phyloP scores from a whole-genome alignment of 2,113 vertebrate species.

The Tapirus terrestris region DNA sequence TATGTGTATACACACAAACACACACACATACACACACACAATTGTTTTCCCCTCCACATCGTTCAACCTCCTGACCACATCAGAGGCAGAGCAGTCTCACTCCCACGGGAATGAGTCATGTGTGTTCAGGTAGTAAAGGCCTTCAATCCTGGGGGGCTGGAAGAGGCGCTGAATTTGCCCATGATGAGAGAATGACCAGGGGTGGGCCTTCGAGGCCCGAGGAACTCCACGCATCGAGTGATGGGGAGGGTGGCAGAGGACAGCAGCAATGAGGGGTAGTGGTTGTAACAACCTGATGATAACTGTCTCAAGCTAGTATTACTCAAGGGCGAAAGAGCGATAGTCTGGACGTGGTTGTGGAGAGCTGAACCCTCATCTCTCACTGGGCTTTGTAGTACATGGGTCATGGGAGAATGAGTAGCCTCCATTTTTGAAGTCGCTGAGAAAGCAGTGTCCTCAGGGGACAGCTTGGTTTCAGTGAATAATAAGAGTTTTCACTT shows the following conservation, averaged over 20 bases:
- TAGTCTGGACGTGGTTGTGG: neutral
- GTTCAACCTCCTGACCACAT: neutral
- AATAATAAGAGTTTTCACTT: neutral
- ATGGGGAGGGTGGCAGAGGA: neutral
- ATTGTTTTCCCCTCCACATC: neutral
- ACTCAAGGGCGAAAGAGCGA: neutral
- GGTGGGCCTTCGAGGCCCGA: neutral
- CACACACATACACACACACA: neutral
- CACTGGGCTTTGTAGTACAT: neutral
- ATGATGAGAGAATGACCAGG: neutral
- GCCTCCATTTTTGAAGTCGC: neutral
- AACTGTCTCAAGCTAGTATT: neutral
- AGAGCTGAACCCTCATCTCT: neutral
- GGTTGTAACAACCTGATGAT: neutral
- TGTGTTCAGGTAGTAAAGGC: neutral
- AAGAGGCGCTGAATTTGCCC: neutral
- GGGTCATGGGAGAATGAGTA: neutral
- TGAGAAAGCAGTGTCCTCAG: slow-evolving; percentile 9
- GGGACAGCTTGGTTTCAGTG: neutral
- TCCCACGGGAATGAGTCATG: no score
- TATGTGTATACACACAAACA: no score
- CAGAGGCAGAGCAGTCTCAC: neutral
- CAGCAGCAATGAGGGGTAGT: neutral
- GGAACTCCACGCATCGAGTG: neutral
- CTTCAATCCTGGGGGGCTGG: neutral